These are phyloP conservation scores for Colostygia pectinataria DNA, from an alignment of 2,888 invertebrate genomes.

Conservation along the genomic window DNA sequence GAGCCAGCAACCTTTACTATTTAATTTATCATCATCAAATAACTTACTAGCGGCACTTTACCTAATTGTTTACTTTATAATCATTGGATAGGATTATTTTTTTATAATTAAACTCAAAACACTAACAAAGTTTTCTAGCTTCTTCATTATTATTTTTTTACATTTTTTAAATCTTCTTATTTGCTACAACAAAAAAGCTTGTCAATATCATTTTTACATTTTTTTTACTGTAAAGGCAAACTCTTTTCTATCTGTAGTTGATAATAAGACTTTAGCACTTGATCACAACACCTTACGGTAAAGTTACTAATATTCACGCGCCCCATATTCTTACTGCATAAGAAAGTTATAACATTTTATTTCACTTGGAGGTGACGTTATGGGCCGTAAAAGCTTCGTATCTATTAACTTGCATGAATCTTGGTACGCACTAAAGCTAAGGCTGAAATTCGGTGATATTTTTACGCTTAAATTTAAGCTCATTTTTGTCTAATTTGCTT, in stretches of 20 bases:
- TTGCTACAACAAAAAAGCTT: too few species aligned
- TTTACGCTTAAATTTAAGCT: not conserved
- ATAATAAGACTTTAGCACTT: too few species aligned
- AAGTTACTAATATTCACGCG: constrained; percentile 34
- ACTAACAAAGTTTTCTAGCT: too few species aligned
- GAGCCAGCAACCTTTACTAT: constrained; percentile 25
- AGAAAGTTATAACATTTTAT: constrained; percentile 61
- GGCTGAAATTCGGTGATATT: not conserved
- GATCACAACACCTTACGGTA: constrained; percentile 17
- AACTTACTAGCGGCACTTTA: constrained; percentile 11
- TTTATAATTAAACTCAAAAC: too few species aligned
- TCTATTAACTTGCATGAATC: constrained; percentile 64
- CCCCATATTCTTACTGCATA: constrained; percentile 47
- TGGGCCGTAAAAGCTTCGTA: constrained; percentile 64
- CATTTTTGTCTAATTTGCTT: too few species aligned
- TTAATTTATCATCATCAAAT: constrained; percentile 21
- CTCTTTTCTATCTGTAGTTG: too few species aligned
- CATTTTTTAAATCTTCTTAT: too few species aligned
- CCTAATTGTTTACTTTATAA: constrained; percentile 12
- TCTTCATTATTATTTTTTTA: too few species aligned
- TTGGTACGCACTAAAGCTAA: constrained; percentile 45
- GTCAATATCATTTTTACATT: too few species aligned
- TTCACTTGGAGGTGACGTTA: constrained; percentile 63
- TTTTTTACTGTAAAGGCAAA: too few species aligned
- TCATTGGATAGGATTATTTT: constrained; percentile 2